Base-by-base conservation (phyloP, 2,888 invertebrate genomes). In the Chaetoderma sp. region DNA sequence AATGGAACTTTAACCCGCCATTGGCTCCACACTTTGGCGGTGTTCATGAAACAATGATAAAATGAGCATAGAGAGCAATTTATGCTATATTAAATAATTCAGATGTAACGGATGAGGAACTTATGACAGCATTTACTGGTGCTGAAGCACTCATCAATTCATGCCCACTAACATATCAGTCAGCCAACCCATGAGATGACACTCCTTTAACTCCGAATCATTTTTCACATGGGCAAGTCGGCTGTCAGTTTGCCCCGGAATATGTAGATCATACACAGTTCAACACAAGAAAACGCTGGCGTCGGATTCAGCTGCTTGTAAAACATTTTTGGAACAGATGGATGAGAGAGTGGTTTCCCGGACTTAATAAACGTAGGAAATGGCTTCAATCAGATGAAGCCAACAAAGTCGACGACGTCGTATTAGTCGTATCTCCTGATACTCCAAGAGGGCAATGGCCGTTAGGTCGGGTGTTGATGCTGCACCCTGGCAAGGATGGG, bases 171-270 rank as follows among this genome's bases (percentile, higher is more conserved):
- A n/a, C n/a, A n/a, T n/a, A n/a, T n/a, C n/a, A n/a, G n/a, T n/a
- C n/a, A n/a, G n/a, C n/a, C n/a, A n/a, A n/a, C n/a, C 32, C 16
- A 13, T n/a, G 10, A 23, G 71, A 32, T 71, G 71, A 3, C 39
- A 72, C 13, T 67, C 75, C n/a, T 67, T 67, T 49, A 65, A 72
- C 75, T 8, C 71, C 71, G 8, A 72, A 75, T 36, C 69, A 76
- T 64, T 71, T 76, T 49, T 13, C 74, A 13, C 57, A 52, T 62
- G 67, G 69, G 30, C 74, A 75, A 62, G 16, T 62, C 8, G 67
- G 6, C 33, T 10, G 23, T 13, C 4, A 1, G 25, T 30, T 50
- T 5, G 27, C 50, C 28, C 21, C 27, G 50, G 27, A 8, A n/a
- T n/a, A n/a, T 33, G 30, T 30, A 16, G 60, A 60, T 21, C 8